Evolutionary conservation across 2,113 vertebrate genomes (phyloP).

Genomic region (Oncorhynchus gorbuscha): DNA sequence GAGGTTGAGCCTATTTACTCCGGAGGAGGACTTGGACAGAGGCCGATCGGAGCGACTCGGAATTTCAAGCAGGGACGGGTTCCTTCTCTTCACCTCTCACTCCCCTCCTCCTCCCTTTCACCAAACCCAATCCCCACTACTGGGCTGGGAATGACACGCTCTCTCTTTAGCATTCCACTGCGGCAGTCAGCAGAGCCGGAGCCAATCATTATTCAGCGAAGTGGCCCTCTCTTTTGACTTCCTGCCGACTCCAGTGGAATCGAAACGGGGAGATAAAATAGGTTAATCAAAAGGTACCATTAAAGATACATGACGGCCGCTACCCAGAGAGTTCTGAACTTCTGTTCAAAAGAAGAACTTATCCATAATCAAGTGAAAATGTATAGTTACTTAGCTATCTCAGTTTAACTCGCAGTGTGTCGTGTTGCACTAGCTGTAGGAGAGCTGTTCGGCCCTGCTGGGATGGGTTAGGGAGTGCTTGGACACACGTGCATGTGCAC

Average conservation of each 20-base stretch:
- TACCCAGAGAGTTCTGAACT: neutral
- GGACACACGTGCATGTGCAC: neutral
- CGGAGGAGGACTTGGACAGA: neutral
- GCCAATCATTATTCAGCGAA: constrained; percentile 11
- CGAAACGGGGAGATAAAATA: neutral
- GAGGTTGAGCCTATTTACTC: neutral
- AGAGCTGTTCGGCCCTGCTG: neutral
- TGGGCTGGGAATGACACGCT: neutral
- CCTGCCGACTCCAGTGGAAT: neutral
- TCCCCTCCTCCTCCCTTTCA: neutral
- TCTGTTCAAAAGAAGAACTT: neutral
- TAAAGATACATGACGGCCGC: constrained; percentile 9
- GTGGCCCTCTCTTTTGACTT: constrained; percentile 1
- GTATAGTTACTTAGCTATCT: neutral
- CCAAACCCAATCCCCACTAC: neutral
- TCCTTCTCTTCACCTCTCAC: neutral
- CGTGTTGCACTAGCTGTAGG: neutral
- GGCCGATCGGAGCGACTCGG: neutral
- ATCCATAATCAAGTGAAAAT: neutral
- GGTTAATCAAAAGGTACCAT: constrained; percentile 8
- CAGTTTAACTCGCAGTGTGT: neutral
- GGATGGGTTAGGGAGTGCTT: neutral
- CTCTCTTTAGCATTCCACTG: constrained; percentile 8
- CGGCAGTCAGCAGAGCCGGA: neutral
- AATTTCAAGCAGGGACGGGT: constrained; percentile 1